Base-by-base conservation (phyloP, 2,113 vertebrate genomes). In the Odocoileus virginianus region DNA sequence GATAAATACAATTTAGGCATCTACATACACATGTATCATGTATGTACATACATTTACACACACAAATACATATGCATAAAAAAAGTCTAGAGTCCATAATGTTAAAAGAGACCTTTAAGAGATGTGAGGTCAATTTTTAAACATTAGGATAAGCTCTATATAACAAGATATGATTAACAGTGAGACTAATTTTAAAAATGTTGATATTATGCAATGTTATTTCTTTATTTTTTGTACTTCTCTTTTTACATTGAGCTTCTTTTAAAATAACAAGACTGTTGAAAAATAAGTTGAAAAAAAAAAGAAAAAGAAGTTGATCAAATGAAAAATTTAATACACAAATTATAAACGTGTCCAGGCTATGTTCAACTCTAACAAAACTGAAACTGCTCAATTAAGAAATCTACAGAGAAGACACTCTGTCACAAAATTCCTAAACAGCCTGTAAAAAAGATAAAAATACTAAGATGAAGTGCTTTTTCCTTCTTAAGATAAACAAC, bases 401-500 rank as follows among this genome's bases (percentile, higher is more conserved):
- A 52, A 85, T 55, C 19, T 52, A 71, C 27, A n/a, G 16, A 76
- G n/a, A 86, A 86, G 40, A 83, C 19, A 90, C 36, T 10, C 61
- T 71, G 71, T 61, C 55, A 90, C 9, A 79, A 79, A 96, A 90
- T 52, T 61, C 47, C 36, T 60, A 61, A 90, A 55, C 43, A 90
- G 58, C 2, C 61, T 60, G 19, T 33, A 64, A 83, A 45, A 47
- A 64, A 94, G n/a, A 85, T 67, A 21, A 94, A 95, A 96, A 52
- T 90, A 58, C 71, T 78, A 52, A 97, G 54, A 47, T 60, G n/a
- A 91, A 64, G 17, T 54, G 17, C 50, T 86, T 96, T 94, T 76
- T 90, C 71, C 55, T 85, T 95, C 89, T 95, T 76, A 85, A 79
- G 28, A 74, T n/a, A 85, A 94, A 92, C 47, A 96, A 86, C 28